phyloP scores from a whole-genome alignment of 2,888 invertebrate species.

The Perithous albicinctus region DNA sequence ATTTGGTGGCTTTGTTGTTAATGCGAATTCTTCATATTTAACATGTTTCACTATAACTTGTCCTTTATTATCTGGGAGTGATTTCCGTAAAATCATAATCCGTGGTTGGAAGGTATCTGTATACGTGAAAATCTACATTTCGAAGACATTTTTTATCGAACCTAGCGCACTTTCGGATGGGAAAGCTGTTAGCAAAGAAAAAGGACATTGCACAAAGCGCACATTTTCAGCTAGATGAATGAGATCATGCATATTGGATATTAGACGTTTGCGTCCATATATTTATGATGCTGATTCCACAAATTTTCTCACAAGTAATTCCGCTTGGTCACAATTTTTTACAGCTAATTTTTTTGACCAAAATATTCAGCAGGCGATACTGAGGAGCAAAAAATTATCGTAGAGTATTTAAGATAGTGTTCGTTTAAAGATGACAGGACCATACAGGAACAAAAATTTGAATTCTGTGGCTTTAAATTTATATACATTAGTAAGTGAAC shows the following conservation, averaged over 20 bases:
- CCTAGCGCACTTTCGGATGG: too few relatives aligned
- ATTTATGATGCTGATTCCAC: too few relatives aligned
- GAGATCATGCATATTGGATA: constrained; percentile 56
- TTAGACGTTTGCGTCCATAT: too few relatives aligned
- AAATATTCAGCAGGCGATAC: too few relatives aligned
- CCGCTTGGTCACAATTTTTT: too few relatives aligned
- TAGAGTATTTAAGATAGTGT: background rate
- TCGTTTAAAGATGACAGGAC: constrained; percentile 31
- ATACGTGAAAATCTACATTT: background rate
- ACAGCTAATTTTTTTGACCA: too few relatives aligned
- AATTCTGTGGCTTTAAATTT: constrained; percentile 49
- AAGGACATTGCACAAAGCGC: constrained; percentile 52
- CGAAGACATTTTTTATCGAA: constrained; percentile 5
- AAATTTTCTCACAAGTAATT: too few relatives aligned
- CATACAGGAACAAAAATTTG: constrained; percentile 40
- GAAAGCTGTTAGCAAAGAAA: constrained; percentile 42
- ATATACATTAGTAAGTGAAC: constrained; percentile 26
- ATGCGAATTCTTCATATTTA: background rate
- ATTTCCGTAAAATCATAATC: constrained; percentile 2
- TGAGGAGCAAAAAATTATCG: too few relatives aligned
- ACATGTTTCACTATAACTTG: background rate
- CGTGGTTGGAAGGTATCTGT: background rate
- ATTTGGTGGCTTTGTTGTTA: constrained; percentile 1
- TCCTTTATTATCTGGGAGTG: background rate
- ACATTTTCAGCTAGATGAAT: constrained; percentile 64